phyloP scores from a whole-genome alignment of 2,797 vertebrate genomes.

The Amniataba percoides region DNA sequence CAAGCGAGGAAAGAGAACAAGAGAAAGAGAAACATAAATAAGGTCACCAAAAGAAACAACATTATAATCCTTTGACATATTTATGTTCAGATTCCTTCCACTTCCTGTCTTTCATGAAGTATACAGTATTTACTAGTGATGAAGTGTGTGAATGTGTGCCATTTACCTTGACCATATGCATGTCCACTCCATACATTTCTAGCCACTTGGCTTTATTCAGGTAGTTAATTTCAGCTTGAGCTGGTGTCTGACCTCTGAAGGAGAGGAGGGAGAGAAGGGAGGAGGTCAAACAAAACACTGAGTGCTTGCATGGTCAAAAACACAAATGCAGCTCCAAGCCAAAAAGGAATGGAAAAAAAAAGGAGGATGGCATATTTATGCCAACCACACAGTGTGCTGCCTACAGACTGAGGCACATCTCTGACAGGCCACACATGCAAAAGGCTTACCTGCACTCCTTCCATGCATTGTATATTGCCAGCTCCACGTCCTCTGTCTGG shows the following conservation, averaged over 20 bases:
- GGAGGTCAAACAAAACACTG: background rate
- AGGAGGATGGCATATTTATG: background rate
- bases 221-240: slow-evolving; percentile 98
- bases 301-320: background rate
- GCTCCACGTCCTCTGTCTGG: slow-evolving; percentile 95
- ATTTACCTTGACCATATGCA: slow-evolving; percentile 98
- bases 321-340: background rate
- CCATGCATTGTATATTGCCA: slow-evolving; percentile 93
- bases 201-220: slow-evolving; percentile 99
- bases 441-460: slow-evolving; percentile 93
- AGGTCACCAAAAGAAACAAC: background rate
- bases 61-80: background rate
- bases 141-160: background rate
- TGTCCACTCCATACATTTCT: slow-evolving; percentile 99
- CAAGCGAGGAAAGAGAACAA: background rate
- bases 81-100: slow-evolving; percentile 46
- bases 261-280: background rate
- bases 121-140: background rate
- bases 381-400: background rate
- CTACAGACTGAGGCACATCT: background rate
- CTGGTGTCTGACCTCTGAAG: slow-evolving; percentile 93
- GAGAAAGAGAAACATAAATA: background rate
- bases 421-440: background rate
- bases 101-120: slow-evolving; percentile 54
- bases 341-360: background rate